Evolutionary conservation across 2,113 vertebrate species (phyloP).

Genomic region (Reinhardtius hippoglossoides): DNA sequence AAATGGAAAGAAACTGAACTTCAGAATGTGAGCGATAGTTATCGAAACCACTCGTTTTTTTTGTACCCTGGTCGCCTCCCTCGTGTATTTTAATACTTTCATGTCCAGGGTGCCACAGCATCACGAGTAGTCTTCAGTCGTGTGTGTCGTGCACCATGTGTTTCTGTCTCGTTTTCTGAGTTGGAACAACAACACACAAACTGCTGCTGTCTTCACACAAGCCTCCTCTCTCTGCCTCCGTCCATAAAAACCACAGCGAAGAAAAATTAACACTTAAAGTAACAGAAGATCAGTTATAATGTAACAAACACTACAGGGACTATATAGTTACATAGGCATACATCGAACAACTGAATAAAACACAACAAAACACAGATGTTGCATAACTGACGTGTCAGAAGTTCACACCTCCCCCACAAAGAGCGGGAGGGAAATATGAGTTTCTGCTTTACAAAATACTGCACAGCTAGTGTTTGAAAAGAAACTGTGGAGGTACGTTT

Average conservation of each 20-base stretch:
- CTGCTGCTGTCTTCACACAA: background rate
- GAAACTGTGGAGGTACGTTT: conserved; percentile 65
- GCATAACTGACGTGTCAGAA: conserved; percentile 37
- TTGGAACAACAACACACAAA: conserved; percentile 18
- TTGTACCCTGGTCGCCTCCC: background rate
- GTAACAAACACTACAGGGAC: conserved; percentile 62
- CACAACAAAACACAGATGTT: conserved; percentile 40
- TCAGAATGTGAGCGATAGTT: conserved; percentile 4
- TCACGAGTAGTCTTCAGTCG: background rate
- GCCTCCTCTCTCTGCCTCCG: conserved; percentile 8
- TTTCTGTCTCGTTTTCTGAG: background rate
- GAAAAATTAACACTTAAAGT: conserved; percentile 58
- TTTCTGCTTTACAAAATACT: conserved; percentile 76
- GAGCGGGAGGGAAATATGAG: conserved; percentile 49
- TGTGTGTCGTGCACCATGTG: conserved; percentile 17
- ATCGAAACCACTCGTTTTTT: conserved; percentile 7
- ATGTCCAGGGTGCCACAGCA: conserved; percentile 8
- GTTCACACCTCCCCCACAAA: conserved; percentile 17
- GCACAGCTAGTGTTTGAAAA: conserved; percentile 62
- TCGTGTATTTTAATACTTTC: conserved; percentile 4
- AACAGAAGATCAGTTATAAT: conserved; percentile 48
- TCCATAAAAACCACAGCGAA: conserved; percentile 16
- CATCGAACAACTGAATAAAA: conserved; percentile 48
- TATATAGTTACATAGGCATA: conserved; percentile 53
- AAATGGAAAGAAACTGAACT: conserved; percentile 28